A percentile compares a stretch with the other conserved stretches of the same genome.
phyloP scores from a whole-genome alignment of 2,888 invertebrate species.

The Apamea sordens region DNA sequence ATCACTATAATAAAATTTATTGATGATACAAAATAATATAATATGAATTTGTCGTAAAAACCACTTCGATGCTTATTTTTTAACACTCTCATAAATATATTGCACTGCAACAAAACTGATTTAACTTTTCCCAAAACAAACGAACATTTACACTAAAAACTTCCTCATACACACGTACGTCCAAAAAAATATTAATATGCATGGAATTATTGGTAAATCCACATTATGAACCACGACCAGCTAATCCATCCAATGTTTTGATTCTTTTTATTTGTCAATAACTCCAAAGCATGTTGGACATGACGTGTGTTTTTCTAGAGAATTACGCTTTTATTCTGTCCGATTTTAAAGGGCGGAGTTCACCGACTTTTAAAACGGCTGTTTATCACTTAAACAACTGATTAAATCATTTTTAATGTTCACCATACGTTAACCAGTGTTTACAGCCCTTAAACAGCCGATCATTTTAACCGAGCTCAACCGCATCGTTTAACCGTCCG shows the following conservation, averaged over 20 bases:
- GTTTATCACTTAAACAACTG: too few relatives aligned
- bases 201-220: neutral
- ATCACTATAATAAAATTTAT: too few relatives aligned
- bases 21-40: neutral
- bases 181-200: neutral
- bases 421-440: too few relatives aligned
- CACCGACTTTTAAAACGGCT: too few relatives aligned
- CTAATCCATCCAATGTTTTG: neutral
- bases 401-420: too few relatives aligned
- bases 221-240: neutral
- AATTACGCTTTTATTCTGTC: neutral
- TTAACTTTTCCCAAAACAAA: neutral
- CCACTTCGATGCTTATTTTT: neutral
- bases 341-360: too few relatives aligned
- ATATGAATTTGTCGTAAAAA: neutral
- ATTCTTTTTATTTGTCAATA: conserved; percentile 8
- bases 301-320: neutral
- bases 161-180: neutral
- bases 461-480: too few relatives aligned
- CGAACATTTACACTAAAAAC: neutral
- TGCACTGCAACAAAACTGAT: neutral
- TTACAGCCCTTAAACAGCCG: too few relatives aligned
- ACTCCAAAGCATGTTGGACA: neutral
- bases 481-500: too few relatives aligned
- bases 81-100: neutral